phyloP scores from a whole-genome alignment of 2,113 vertebrate species.

The Solea senegalensis region DNA sequence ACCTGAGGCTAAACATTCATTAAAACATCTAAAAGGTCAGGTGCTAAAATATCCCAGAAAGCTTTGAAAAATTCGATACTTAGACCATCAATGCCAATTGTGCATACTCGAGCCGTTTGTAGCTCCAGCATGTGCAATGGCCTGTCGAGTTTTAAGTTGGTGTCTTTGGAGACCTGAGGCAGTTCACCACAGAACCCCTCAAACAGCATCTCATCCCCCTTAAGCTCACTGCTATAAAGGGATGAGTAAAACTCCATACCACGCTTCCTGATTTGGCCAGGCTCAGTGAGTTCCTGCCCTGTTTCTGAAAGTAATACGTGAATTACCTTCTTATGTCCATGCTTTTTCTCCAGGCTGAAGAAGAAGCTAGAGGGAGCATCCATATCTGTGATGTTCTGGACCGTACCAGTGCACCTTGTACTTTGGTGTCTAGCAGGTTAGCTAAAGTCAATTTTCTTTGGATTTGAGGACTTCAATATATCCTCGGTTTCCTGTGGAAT shows the following conservation, averaged over 20 bases:
- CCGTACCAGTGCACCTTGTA: background rate
- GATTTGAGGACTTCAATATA: background rate
- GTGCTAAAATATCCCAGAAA: too few species aligned
- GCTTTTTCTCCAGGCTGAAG: background rate
- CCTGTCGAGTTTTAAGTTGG: background rate
- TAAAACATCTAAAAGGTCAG: too few species aligned
- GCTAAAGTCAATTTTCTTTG: background rate
- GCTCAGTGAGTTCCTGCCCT: background rate
- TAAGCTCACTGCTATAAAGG: too few species aligned
- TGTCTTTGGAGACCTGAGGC: background rate
- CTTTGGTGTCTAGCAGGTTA: background rate
- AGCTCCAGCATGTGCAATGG: background rate
- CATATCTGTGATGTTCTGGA: background rate
- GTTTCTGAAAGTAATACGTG: background rate
- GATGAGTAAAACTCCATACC: too few species aligned
- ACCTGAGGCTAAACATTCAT: too few species aligned
- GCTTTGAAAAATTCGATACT: too few species aligned
- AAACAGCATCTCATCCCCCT: background rate
- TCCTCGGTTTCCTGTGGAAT: background rate
- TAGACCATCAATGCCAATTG: too few species aligned
- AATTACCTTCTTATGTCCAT: background rate
- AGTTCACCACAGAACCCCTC: background rate
- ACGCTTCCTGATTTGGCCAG: too few species aligned
- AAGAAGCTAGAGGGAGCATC: background rate
- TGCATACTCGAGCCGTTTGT: background rate